Conservation (phyloP, 1,140 invertebrate species). For the Steinernema feltiae region DNA sequence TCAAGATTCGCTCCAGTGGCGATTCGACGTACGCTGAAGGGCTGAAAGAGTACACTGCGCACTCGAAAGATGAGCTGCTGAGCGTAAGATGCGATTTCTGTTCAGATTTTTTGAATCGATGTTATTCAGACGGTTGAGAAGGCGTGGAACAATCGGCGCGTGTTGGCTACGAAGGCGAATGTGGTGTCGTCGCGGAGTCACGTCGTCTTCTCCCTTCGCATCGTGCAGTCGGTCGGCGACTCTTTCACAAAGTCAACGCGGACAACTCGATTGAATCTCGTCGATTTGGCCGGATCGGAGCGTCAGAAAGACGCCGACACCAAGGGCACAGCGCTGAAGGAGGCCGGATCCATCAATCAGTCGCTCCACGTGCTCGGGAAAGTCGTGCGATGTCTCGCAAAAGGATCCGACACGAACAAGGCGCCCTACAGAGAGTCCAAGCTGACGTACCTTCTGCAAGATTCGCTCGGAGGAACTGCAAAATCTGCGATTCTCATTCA, state of each 20-base stretch:
- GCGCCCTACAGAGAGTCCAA: constrained; percentile 85
- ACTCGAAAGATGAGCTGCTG: constrained; percentile 55
- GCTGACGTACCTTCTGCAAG: constrained; percentile 78
- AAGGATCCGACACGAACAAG: constrained; percentile 64
- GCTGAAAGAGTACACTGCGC: constrained; percentile 53
- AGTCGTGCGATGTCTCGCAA: constrained; percentile 76
- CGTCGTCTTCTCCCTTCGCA: constrained; percentile 59
- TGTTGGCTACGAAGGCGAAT: constrained; percentile 60
- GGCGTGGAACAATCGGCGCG: constrained; percentile 57
- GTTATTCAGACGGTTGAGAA: constrained; percentile 46
- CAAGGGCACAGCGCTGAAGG: constrained; percentile 67
- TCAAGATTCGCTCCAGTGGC: constrained; percentile 64
- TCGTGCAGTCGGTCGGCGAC: constrained; percentile 14
- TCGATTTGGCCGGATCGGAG: constrained; percentile 88
- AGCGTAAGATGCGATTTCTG: constrained; percentile 51
- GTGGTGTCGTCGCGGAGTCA: constrained; percentile 59
- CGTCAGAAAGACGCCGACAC: constrained; percentile 60
- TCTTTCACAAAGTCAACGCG: constrained; percentile 14
- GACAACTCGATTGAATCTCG: constrained; percentile 67
- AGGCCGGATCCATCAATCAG: constrained; percentile 68
- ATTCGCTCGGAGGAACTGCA: constrained; percentile 80
- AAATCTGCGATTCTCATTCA: constrained; percentile 89
- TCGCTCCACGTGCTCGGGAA: constrained; percentile 77
- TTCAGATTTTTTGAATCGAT: background rate
- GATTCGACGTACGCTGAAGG: constrained; percentile 59